phyloP scores from a whole-genome alignment of 2,888 invertebrate species.

The Phyllotreta striolata region DNA sequence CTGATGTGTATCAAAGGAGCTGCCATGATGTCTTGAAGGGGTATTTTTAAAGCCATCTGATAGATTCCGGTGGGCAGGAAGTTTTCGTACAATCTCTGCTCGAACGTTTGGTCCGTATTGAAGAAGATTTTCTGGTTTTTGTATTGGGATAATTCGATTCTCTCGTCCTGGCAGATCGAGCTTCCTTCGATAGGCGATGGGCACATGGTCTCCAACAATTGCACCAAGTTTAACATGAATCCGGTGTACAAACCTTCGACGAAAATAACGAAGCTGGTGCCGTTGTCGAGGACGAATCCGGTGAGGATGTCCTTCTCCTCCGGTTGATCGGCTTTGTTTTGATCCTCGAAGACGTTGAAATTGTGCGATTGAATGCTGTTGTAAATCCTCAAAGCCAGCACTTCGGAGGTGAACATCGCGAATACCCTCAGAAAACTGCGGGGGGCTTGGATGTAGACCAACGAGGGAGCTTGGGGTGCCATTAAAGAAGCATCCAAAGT shows the following conservation, averaged over 20 bases:
- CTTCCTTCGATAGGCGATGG: constrained; percentile 12
- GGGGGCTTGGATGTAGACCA: constrained; percentile 42
- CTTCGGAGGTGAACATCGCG: constrained; percentile 38
- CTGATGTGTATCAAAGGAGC: constrained; percentile 48
- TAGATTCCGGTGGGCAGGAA: constrained; percentile 50
- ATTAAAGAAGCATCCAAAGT: constrained; percentile 47
- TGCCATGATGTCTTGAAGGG: constrained; percentile 49
- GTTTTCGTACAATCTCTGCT: constrained; percentile 50
- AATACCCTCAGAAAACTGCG: constrained; percentile 47
- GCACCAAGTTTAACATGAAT: constrained; percentile 47
- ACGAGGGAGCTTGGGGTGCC: constrained; percentile 45
- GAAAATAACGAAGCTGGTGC: constrained; percentile 44
- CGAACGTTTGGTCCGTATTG: constrained; percentile 53
- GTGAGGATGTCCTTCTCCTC: constrained; percentile 43
- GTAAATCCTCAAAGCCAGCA: constrained; percentile 36
- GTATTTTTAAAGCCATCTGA: constrained; percentile 48
- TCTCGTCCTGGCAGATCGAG: neutral
- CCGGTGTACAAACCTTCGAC: constrained; percentile 49
- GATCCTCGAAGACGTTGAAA: constrained; percentile 17
- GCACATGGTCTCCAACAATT: constrained; percentile 39
- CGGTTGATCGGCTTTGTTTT: constrained; percentile 6
- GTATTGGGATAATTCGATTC: too few relatives aligned
- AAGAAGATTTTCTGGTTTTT: constrained; percentile 46
- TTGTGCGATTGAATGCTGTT: constrained; percentile 43
- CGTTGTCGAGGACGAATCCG: constrained; percentile 50